These are phyloP conservation scores for Antechinus stuartii DNA, from an alignment of 2,113 vertebrate species.

Conservation along the genomic window DNA sequence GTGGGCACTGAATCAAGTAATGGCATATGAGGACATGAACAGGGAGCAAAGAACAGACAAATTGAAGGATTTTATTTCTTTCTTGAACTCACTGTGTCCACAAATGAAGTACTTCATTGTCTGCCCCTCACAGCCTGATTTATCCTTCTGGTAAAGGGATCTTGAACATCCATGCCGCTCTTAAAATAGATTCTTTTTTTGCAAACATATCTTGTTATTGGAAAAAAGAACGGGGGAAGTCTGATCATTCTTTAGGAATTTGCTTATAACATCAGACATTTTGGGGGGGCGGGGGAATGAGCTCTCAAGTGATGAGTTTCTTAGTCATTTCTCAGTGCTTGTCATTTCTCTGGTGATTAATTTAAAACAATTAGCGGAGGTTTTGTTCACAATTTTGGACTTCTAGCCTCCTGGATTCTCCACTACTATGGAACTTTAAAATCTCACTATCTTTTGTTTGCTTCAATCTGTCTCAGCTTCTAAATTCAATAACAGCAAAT, in stretches of 20 bases:
- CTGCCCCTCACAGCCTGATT: slow-evolving; percentile 64
- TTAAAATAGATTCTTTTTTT: slow-evolving; percentile 41
- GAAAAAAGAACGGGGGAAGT: not conserved
- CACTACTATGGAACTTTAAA: not conserved
- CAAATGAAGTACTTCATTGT: slow-evolving; percentile 46
- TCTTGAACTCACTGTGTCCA: not conserved
- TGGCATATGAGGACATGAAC: not conserved
- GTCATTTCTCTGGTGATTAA: not conserved
- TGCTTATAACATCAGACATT: slow-evolving; percentile 18
- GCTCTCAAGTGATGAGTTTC: slow-evolving; percentile 24
- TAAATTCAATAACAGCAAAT: not conserved
- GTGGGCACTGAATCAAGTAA: not conserved
- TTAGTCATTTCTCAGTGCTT: not conserved
- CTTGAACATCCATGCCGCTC: slow-evolving; percentile 42
- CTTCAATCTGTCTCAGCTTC: not conserved
- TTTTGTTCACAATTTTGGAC: not conserved
- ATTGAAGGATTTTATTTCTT: not conserved
- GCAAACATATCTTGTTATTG: slow-evolving; percentile 6
- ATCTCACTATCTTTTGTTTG: not conserved
- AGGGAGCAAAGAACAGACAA: not conserved
- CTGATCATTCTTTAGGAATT: not conserved
- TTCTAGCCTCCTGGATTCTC: not conserved
- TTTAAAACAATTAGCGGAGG: not conserved
- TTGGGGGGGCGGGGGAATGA: not conserved
- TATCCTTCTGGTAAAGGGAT: slow-evolving; percentile 63